Base-by-base conservation (phyloP, 2,888 invertebrate genomes). In the Pemphredon lugubris region DNA sequence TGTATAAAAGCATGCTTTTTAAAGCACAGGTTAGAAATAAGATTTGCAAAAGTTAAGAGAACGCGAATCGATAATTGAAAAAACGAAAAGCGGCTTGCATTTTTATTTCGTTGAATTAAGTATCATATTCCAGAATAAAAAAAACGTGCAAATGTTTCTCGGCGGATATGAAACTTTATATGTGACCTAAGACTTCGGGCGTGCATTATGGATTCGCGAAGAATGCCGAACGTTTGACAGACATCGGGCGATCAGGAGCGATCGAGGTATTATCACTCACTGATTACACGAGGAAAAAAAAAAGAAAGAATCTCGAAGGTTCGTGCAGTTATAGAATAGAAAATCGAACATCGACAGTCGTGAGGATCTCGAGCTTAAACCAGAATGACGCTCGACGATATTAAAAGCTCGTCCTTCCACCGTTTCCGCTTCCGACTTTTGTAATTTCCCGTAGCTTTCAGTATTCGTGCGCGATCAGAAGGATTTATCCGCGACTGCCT, bases 391-490 rank as follows among this genome's bases (percentile, higher is more conserved):
- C 69, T 63, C 75, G 72, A 85, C 60, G 86, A 86, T 87, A 88
- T 89, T 88, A 88, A 88, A 88, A 89, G 86, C 86, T 81, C 85
- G 80, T 84, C 84, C 83, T 85, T 87, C 86, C 83, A 79, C 77
- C 82, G 83, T 84, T 82, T 87, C 86, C 87, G 83, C 75, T 87
- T 88, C 88, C 88, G 89, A 89, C 89, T 88, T 89, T 89, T 88
- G 87, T 88, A 87, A 89, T 89, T 89, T 89, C 89, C 89, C 88
- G 83, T 84, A 81, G 85, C 85, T 87, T 83, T 83, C 83, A 83
- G 72, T 63, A 69, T 67, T 60, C 77, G 50, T 73, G 45, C 61
- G 61, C 60, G 73, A 75, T 68, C 68, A 63, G 77, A 58, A 63
- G 65, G 71, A 75, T 77, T 79, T 80, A 80, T 78, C 73, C 69